Evolutionary conservation across 1,140 invertebrate species (phyloP).

Genomic region (Heliconius melpomene): DNA sequence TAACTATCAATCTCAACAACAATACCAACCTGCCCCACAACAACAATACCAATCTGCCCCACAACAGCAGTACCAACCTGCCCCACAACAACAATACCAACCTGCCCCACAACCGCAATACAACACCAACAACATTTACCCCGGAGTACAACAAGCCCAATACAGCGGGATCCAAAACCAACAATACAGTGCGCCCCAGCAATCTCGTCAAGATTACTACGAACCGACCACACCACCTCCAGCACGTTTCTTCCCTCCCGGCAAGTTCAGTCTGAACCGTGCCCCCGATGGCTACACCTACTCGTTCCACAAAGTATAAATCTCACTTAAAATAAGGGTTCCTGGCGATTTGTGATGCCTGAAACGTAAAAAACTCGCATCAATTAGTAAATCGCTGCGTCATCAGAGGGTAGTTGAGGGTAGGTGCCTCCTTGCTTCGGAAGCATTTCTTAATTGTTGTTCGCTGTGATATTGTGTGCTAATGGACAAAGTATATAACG

Average conservation of each 20-base stretch:
- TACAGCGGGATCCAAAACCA: conserved; percentile 73
- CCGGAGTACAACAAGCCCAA: conserved; percentile 66
- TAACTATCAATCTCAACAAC: conserved; percentile 62
- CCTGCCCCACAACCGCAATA: conserved; percentile 56
- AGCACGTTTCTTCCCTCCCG: conserved; percentile 89
- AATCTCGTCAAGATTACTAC: conserved; percentile 71
- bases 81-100: conserved; percentile 62
- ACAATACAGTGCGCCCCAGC: conserved; percentile 64
- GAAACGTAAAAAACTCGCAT: conserved; percentile 62
- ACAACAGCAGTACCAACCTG: conserved; percentile 58
- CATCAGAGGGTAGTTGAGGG: conserved; percentile 55
- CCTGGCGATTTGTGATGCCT: conserved; percentile 59
- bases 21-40: conserved; percentile 71
- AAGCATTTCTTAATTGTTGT: conserved; percentile 77
- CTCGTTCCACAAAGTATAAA: conserved; percentile 85
- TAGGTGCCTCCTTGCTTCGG: conserved; percentile 54
- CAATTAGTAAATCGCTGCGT: conserved; percentile 68
- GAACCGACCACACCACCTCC: conserved; percentile 85
- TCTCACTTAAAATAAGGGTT: conserved; percentile 40
- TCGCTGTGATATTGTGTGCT: conserved; percentile 79
- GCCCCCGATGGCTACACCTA: conserved; percentile 92
- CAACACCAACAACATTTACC: conserved; percentile 76
- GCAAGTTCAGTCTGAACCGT: conserved; percentile 90
- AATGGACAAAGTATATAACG: conserved; percentile 65
- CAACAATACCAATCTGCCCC: conserved; percentile 71